Evolutionary conservation across 2,888 invertebrate species (phyloP).

Genomic region (Acholoe squamosa): DNA sequence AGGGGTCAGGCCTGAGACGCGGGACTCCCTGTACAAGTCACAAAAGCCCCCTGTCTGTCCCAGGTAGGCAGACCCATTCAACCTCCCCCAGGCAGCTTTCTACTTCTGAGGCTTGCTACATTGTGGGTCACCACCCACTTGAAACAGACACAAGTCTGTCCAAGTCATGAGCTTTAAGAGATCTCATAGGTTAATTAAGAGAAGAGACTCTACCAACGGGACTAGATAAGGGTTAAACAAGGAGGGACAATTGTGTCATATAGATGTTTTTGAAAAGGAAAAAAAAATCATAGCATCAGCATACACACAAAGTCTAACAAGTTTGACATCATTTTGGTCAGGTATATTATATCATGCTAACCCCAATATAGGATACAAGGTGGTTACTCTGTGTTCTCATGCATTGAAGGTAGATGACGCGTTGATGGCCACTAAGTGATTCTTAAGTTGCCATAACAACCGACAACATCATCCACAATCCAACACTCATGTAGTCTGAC

Average conservation of each 20-base stretch:
- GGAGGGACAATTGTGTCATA: background rate
- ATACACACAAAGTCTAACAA: background rate
- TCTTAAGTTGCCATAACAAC: slow-evolving; percentile 54
- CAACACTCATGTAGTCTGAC: slow-evolving; percentile 12
- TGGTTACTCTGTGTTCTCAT: background rate
- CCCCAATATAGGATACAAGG: background rate
- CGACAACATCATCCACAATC: background rate
- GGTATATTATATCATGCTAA: background rate
- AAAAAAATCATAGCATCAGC: background rate
- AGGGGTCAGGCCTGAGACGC: background rate
- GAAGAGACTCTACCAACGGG: no score
- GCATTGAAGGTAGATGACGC: background rate
- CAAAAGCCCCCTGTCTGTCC: slow-evolving; percentile 9
- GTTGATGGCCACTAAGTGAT: slow-evolving; percentile 27
- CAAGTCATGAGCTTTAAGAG: background rate
- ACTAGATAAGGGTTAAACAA: no score
- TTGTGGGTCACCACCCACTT: slow-evolving; percentile 9
- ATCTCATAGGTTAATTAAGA: no score
- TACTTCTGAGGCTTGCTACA: background rate
- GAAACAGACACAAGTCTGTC: slow-evolving; percentile 6
- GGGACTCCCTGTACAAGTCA: background rate
- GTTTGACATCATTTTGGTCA: background rate
- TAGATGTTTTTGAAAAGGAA: background rate
- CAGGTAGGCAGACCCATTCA: background rate
- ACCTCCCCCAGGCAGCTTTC: slow-evolving; percentile 12